Percentiles rank a stretch among this genome's conserved stretches.
Evolutionary conservation across 2,797 vertebrate genomes (phyloP).

Genomic region (Ctenopoma multispine): DNA sequence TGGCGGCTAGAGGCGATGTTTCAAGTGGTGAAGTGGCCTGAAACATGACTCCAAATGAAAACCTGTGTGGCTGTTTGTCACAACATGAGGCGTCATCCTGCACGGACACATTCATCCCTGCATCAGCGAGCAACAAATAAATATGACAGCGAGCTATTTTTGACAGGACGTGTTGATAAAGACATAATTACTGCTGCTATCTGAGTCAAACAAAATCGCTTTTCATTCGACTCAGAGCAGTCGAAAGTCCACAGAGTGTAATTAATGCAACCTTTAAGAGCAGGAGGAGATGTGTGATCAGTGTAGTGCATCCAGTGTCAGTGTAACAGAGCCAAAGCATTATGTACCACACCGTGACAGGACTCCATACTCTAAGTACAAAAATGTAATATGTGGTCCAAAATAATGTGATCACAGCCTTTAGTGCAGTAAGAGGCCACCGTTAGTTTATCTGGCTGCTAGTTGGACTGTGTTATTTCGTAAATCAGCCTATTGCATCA

Average conservation of each 20-base stretch:
- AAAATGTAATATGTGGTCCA: too few species aligned
- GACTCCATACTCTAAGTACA: too few species aligned
- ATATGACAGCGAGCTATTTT: not conserved
- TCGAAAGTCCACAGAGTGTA: constrained; percentile 11
- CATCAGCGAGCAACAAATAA: not conserved
- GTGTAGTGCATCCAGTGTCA: not conserved
- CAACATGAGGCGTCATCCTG: not conserved
- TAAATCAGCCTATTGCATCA: too few species aligned
- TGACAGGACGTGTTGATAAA: too few species aligned
- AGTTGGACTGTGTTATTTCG: not conserved
- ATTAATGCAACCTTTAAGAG: constrained; percentile 4
- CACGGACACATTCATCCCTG: not conserved
- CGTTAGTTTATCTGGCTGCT: not conserved
- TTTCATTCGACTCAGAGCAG: not conserved
- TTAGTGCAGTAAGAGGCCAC: too few species aligned
- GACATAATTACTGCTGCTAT: too few species aligned
- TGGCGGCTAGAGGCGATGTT: not conserved
- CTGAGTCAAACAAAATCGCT: not conserved
- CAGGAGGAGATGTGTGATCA: not conserved
- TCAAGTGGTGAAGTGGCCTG: not conserved
- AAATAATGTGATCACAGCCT: too few species aligned
- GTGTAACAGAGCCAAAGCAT: not conserved
- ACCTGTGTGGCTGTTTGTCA: not conserved
- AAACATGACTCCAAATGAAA: not conserved
- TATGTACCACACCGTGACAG: too few species aligned